Base-by-base conservation (phyloP, 2,888 invertebrate species). In the Lithophane ornitopus region DNA sequence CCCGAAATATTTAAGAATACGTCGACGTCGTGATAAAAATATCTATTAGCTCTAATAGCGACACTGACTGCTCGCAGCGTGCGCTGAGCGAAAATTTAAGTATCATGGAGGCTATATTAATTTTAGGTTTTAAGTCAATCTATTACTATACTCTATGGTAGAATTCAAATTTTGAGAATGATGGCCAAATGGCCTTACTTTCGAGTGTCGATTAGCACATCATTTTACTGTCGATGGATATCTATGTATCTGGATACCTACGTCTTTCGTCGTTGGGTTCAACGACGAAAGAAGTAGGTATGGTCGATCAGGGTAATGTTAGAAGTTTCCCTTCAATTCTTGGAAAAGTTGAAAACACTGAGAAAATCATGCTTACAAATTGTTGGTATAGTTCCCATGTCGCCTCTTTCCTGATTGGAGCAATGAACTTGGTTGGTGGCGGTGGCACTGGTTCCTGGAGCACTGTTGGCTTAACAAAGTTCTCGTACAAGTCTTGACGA, bases 401-500 rank as follows among this genome's bases (percentile, higher is more conserved):
- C 39, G 52, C 4, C 12, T 1, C 0, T 2, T 22, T 16, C 26
- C 1, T 39, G 22, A n/a, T 16, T 0, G 2, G 7, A 1, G 3
- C 1, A 19, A 19, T 3, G 12, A 22, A 66, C 8, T n/a, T 28
- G 28, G 3, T 19, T 67, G n/a, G 7, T 26, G 78, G 59, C 2
- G n/a, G 19, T 11, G 34, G 65, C n/a, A 19, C 34, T 39, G 56
- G 28, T 44, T 44, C 28, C 26, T 28, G 59, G 19, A 11, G 4
- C 6, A 0, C 0, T 52, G 54, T 28, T n/a, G 78, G 70, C 41
- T 78, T 28, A 14, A 78, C 0, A n/a, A 6, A 78, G 14, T 14
- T 44, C 59, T 70, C 70, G 54, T 78, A 78, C 11, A 78, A n/a
- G 41, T 70, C 65, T 14, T 1, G 7, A 14, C 65, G 65, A 54